Base-by-base conservation (phyloP, 2,113 vertebrate species). In the Xiphophorus hellerii region DNA sequence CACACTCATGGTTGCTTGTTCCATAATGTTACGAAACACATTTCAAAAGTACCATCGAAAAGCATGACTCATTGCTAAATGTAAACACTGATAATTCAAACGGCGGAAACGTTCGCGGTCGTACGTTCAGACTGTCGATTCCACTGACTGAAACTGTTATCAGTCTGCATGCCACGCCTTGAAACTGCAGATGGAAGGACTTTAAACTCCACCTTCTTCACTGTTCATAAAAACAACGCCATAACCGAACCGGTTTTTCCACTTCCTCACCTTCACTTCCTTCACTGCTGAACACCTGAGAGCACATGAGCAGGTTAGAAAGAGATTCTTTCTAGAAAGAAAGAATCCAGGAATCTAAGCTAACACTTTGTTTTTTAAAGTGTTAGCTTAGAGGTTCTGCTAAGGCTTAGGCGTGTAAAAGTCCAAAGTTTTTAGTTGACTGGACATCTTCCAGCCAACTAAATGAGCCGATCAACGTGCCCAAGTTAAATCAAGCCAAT, bases 141-240 rank as follows among this genome's bases (percentile, higher is more conserved):
- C 48, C 20, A 9, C 20, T 51, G 17, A 66, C 9, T 71, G 84
- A 91, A 88, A 91, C 84, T 71, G 62, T 74, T 29, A 20, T 2
- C 65, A 14, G 68, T 71, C 66, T 20, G 1, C 11, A 30, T 0
- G 48, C 87, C 94, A 89, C 94, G 86, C 94, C 93, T 90, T 90
- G 93, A 94, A 94, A 94, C 91, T 70, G 69, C 3, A 14, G 30
- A 30, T 25, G 35, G 62, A 35, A 63, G 30, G 3, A 54, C 51
- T 35, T 6, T 14, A 13, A 15, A 15, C 37, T 5, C 12, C 17
- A 14, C 37, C 1, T 81, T 85, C 69, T 79, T 82, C 89, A 81
- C 77, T 74, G 11, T 31, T 31, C 6, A 73, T 31, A 77, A 84
- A 77, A 81, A 66, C 31, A 75, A 28, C 67, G 70, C 65, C 8